phyloP scores from a whole-genome alignment of 2,888 invertebrate genomes.

The Watsonalla cultraria region DNA sequence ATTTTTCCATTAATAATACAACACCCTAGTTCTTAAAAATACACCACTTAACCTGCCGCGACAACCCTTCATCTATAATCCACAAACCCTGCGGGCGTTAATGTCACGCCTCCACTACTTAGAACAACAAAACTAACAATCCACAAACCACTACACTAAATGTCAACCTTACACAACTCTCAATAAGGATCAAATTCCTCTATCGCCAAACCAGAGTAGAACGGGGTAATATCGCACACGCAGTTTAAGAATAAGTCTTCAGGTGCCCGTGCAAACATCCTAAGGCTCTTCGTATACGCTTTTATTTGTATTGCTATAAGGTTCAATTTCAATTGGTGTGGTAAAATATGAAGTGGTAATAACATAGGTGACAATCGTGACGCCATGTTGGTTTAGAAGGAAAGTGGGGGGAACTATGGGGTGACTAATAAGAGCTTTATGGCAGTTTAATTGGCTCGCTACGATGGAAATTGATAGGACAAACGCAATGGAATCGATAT shows the following conservation, averaged over 20 bases:
- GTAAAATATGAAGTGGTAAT: slow-evolving; percentile 27
- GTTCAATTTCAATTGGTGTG: slow-evolving; percentile 14
- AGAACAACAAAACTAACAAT: slow-evolving; percentile 57
- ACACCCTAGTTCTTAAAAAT: slow-evolving; percentile 49
- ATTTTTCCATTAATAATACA: slow-evolving; percentile 61
- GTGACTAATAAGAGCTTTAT: slow-evolving; percentile 72
- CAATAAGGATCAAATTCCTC: slow-evolving; percentile 23
- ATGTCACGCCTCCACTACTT: slow-evolving; percentile 73
- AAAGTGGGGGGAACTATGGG: slow-evolving; percentile 52
- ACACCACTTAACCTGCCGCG: slow-evolving; percentile 61
- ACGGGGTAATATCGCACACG: slow-evolving; percentile 62
- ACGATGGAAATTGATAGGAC: slow-evolving; percentile 57
- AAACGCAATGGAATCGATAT: slow-evolving; percentile 47
- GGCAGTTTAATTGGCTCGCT: slow-evolving; percentile 68
- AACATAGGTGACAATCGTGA: slow-evolving; percentile 71
- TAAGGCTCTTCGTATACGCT: slow-evolving; percentile 13
- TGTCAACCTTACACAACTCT: slow-evolving; percentile 14
- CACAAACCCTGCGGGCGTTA: slow-evolving; percentile 66
- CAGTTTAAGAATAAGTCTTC: slow-evolving; percentile 63
- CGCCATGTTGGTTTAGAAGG: slow-evolving; percentile 74
- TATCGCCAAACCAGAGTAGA: slow-evolving; percentile 24
- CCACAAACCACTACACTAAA: slow-evolving; percentile 15
- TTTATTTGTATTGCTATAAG: slow-evolving; percentile 29
- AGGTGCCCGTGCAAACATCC: slow-evolving; percentile 41
- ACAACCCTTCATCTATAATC: slow-evolving; percentile 71